Evolutionary conservation across 2,888 invertebrate species (phyloP).

Genomic region (Heteropelma amictum): DNA sequence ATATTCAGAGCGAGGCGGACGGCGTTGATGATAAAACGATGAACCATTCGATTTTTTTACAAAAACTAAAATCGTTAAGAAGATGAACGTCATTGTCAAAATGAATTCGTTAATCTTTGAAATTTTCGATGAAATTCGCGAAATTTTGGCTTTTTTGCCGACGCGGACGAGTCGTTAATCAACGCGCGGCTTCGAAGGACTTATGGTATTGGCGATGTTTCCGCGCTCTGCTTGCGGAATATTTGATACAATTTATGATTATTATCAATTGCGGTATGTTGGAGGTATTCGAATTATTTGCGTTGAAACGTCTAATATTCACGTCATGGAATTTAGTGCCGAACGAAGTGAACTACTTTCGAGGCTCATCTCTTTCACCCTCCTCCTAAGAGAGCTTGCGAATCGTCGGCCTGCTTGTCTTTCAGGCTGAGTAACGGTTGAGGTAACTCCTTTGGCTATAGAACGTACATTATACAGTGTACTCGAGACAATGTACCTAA

Average conservation of each 20-base stretch:
- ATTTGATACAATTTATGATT: conserved; percentile 28
- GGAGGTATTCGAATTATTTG: conserved; percentile 36
- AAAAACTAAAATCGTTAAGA: too few relatives aligned
- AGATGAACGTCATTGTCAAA: too few relatives aligned
- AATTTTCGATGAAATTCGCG: too few relatives aligned
- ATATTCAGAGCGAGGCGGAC: too few relatives aligned
- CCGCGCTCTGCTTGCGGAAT: not conserved
- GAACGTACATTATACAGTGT: not conserved
- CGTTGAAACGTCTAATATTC: conserved; percentile 41
- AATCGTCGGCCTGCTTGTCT: conserved; percentile 15
- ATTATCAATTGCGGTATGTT: conserved; percentile 35
- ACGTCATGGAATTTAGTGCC: conserved; percentile 30
- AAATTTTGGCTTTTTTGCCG: too few relatives aligned
- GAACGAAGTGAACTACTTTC: conserved; percentile 34
- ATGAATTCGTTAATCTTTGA: too few relatives aligned
- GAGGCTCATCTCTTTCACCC: conserved; percentile 10
- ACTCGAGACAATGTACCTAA: not conserved
- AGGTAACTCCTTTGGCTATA: conserved; percentile 20
- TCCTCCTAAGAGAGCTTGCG: not conserved
- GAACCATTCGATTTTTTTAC: too few relatives aligned
- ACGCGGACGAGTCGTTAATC: too few relatives aligned
- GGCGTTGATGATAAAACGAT: too few relatives aligned
- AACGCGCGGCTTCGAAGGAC: not conserved
- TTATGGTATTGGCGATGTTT: not conserved
- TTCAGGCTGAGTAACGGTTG: conserved; percentile 24